Conservation (phyloP, 2,797 vertebrate species). For the Acridotheres tristis region DNA sequence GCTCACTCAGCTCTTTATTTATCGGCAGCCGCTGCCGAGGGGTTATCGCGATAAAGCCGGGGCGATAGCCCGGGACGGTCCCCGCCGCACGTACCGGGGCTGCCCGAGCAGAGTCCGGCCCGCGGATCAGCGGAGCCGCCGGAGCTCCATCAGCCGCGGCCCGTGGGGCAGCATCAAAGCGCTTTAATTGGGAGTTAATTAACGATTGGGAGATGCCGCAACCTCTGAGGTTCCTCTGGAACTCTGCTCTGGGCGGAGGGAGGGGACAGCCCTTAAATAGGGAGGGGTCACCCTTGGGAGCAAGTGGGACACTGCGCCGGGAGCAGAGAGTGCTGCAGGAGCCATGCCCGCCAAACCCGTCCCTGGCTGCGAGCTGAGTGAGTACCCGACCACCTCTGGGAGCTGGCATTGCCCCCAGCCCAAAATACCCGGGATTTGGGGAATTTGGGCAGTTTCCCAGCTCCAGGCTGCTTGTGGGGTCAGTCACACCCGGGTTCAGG, state of each 20-base stretch:
- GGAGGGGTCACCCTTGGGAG: neutral
- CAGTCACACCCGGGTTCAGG: neutral
- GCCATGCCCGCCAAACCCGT: neutral
- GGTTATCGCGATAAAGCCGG: neutral
- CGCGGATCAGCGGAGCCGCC: neutral
- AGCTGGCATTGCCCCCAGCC: neutral
- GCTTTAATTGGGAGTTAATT: neutral
- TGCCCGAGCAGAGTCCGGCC: neutral
- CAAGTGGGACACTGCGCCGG: neutral
- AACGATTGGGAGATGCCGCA: neutral
- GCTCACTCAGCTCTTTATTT: constrained; percentile 2
- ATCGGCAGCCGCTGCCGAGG: neutral
- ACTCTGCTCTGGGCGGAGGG: neutral
- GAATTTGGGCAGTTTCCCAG: neutral
- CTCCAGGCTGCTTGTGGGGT: neutral
- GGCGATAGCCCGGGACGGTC: neutral
- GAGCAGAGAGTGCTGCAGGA: neutral
- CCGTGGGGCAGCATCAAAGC: neutral
- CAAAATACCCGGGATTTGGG: neutral
- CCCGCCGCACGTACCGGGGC: neutral
- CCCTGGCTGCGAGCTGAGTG: neutral
- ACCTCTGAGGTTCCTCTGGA: neutral
- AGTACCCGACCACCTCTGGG: accelerated
- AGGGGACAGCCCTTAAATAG: neutral
- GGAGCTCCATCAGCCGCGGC: neutral